Base-by-base conservation (phyloP, 2,888 invertebrate genomes). In the Gymnosoma rotundatum region DNA sequence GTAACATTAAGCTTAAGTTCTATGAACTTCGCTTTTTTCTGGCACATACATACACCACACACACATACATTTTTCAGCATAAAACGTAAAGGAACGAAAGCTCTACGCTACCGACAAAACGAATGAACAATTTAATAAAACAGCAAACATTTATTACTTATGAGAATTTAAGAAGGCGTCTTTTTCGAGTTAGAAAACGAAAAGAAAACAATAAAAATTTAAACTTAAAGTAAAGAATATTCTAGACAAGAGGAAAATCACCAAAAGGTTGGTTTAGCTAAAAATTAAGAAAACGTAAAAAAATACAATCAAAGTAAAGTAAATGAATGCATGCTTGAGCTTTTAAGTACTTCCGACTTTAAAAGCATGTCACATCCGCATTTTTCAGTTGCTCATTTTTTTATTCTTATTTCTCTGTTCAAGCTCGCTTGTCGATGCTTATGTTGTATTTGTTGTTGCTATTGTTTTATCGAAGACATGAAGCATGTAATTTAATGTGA, bases 361-460 rank as follows among this genome's bases (percentile, higher is more conserved):
- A 91, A 91, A 91, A 91, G 91, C 91, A 91, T 91, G 91, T 91
- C 91, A 91, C 91, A 90, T 91, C 91, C 91, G 90, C 54, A 7
- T 75, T 60, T 81, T 81, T 84, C 52, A 60, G 80, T 78, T 84
- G 73, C 64, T 81, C 78, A 74, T 69, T 79, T 73, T 50, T 67
- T 20, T 52, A 21, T 66, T 85, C 84, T 87, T 38, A 36, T 52
- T 14, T 38, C 32, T 25, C 10, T 58, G 38, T 36, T 16, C 21
- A 67, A 52, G 32, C 16, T 14, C 58, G 58, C 38, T 66, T 32
- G 25, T 38, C 50, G 52, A 36, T 66, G 20, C 45, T 42, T 69
- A 45, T 61, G 54, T 61, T 74, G 38, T 60, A 32, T 69, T 45
- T 61, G 54, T 61, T 74, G 38, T 60, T 75, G 88, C 42, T 42